Base-by-base conservation (phyloP, 2,113 vertebrate species). In the Saimiri boliviensis region DNA sequence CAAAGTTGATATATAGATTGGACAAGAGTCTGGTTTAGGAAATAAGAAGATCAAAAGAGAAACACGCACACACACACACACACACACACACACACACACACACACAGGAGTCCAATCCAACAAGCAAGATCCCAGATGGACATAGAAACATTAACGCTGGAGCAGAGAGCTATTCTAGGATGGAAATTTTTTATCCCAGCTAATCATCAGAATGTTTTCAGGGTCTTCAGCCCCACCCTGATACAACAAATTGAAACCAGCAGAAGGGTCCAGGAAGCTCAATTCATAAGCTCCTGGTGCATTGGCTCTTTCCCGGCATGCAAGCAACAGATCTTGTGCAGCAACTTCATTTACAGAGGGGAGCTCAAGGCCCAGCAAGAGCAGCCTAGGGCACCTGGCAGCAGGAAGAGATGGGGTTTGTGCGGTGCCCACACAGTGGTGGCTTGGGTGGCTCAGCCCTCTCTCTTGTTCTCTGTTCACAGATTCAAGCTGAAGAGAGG, bases 401-500 rank as follows among this genome's bases (percentile, higher is more conserved):
- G 60, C 32, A 10, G 23, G 21, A 54, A 5, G 30, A 60, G 56
- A 8, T 0, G 45, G 58, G 71, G 23, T 23, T 56, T 82, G 20
- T 12, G 27, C 19, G 35, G 23, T 47, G 42, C 73, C 25, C 6
- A 1, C 58, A 5, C 76, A 17, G 37, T 4, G 6, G 73, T 79
- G 70, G 77, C 30, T 30, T 20, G 3, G 74, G 71, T 85, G 19
- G 81, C 14, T 66, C 25, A 20, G 7, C 17, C 14, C 25, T 90
- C 35, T 73, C 40, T 19, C 77, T 17, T 73, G 58, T 85, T 93
- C 32, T 96, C 52, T 97, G 27, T 58, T 71, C 56, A 84, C 94
- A 97, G 97, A 95, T 42, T 97, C 74, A 87, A 40, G 40, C 14
- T 98, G 87, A 97, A 56, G 23, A 8, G 27, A 20, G 92, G 92